phyloP scores from a whole-genome alignment of 2,797 vertebrate genomes.

The Gallinago solitaria region DNA sequence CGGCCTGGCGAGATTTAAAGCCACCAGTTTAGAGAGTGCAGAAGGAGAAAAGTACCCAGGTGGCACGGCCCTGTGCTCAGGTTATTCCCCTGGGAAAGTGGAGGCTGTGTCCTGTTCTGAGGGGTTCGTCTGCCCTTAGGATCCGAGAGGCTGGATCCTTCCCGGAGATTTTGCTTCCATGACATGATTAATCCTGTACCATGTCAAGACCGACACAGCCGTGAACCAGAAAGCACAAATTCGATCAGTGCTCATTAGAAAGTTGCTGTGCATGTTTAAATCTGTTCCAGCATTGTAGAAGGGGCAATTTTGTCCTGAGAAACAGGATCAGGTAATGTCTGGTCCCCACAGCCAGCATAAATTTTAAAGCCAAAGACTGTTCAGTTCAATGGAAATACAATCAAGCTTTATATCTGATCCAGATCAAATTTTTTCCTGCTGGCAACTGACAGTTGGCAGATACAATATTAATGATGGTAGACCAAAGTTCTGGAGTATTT shows the following conservation, averaged over 20 bases:
- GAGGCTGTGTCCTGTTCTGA: neutral
- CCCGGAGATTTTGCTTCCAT: neutral
- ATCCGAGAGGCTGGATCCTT: neutral
- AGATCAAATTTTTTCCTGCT: neutral
- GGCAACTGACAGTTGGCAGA: neutral
- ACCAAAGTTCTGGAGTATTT: neutral
- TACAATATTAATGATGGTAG: neutral
- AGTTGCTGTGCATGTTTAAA: neutral
- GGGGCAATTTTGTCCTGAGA: neutral
- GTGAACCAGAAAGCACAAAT: neutral
- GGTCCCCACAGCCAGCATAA: neutral
- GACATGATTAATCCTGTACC: neutral
- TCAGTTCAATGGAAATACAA: neutral
- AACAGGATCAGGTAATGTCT: neutral
- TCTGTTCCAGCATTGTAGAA: neutral
- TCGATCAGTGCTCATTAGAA: neutral
- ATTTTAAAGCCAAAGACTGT: neutral
- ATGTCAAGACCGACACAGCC: neutral
- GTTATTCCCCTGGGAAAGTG: neutral
- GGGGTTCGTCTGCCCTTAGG: neutral
- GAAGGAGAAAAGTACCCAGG: neutral
- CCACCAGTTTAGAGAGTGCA: neutral
- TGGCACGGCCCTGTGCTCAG: neutral
- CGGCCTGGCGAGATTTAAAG: neutral
- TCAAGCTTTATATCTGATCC: neutral